Base-by-base conservation (phyloP, 92 coral and sea anemone species). In the Plumapathes pennacea region DNA sequence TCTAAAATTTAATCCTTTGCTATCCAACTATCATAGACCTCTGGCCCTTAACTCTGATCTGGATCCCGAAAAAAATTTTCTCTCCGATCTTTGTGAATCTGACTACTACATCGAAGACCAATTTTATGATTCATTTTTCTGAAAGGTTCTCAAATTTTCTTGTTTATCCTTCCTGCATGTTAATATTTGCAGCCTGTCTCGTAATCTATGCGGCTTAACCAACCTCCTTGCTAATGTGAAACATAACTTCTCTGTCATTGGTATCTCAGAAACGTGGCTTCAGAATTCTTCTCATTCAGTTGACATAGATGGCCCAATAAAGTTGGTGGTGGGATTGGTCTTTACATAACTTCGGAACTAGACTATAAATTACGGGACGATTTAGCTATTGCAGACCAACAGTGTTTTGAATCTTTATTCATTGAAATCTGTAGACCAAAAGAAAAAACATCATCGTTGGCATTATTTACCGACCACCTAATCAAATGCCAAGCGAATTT, bases 41-140 rank as follows among this genome's bases (percentile, higher is more conserved):
- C n/a, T n/a, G n/a, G n/a, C n/a, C n/a, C n/a, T n/a, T n/a, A 65
- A 65, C 72, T 45, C 62, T 49, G 61, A 65, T 52, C 55, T 50
- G 26, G 72, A 65, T 65, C 72, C 76, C 38, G 76, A 68, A 46
- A 58, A 54, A 31, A 68, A 68, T 15, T 54, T 56, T 24, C 55
- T 68, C 76, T 54, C 76, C n/a, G n/a, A n/a, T n/a, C n/a, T n/a
- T n/a, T n/a, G n/a, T n/a, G n/a, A n/a, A n/a, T n/a, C n/a, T n/a
- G n/a, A n/a, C n/a, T n/a, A n/a, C n/a, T n/a, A n/a, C n/a, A n/a
- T n/a, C n/a, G n/a, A n/a, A n/a, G n/a, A n/a, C n/a, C n/a, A n/a
- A n/a, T n/a, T n/a, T n/a, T n/a, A n/a, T n/a, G n/a, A n/a, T n/a
- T n/a, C n/a, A n/a, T n/a, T n/a, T n/a, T n/a, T n/a, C n/a, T n/a